Evolutionary conservation across 2,888 invertebrate genomes (phyloP).

Genomic region (Gastracanthus pulcherrimus): DNA sequence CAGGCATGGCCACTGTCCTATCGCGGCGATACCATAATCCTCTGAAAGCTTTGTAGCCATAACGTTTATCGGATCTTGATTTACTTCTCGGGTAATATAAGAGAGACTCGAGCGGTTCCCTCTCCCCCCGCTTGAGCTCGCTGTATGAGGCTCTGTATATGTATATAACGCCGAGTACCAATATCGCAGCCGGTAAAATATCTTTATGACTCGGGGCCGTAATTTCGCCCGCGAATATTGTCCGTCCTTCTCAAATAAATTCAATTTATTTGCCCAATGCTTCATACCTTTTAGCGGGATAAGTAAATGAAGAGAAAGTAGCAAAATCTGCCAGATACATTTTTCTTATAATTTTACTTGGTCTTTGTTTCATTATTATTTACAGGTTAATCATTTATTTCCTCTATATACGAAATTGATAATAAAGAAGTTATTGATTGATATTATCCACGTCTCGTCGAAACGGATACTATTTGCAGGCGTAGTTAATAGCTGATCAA

Average conservation of each 20-base stretch:
- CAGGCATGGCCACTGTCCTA: conserved; percentile 10
- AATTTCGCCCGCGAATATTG: conserved; percentile 42
- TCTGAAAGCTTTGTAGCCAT: conserved; percentile 55
- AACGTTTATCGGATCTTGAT: conserved; percentile 59
- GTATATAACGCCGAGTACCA: conserved; percentile 17
- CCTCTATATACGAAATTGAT: too few species aligned
- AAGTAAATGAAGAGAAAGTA: conserved; percentile 42
- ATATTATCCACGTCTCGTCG: too few species aligned
- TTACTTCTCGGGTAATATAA: conserved; percentile 56
- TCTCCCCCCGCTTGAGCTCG: neutral
- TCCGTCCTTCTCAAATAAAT: conserved; percentile 48
- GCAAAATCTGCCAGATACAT: too few species aligned
- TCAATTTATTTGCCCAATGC: conserved; percentile 50
- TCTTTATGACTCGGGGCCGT: conserved; percentile 50
- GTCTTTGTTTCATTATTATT: too few species aligned
- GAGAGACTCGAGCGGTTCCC: conserved; percentile 33
- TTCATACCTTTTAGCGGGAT: conserved; percentile 45
- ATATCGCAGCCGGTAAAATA: conserved; percentile 53
- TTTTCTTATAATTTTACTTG: too few species aligned
- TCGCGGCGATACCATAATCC: conserved; percentile 50
- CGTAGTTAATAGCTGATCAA: too few species aligned
- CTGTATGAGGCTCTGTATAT: neutral
- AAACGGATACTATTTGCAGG: too few species aligned
- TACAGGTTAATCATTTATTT: too few species aligned
- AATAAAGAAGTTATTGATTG: too few species aligned